Evolutionary conservation across 2,888 invertebrate species (phyloP).

Genomic region (Buathra laborator): DNA sequence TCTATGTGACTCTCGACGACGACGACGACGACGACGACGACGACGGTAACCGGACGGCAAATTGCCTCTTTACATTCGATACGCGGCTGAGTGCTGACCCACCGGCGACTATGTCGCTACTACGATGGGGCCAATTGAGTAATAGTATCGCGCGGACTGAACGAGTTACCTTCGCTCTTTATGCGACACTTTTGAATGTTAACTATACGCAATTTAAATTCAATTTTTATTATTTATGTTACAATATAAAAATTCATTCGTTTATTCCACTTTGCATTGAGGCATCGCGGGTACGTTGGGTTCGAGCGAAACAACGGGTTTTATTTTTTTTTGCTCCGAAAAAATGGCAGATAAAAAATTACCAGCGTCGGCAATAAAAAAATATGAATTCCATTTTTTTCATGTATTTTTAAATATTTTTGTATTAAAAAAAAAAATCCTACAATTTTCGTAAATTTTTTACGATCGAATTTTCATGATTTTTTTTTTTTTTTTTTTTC

Average conservation of each 20-base stretch:
- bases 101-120: conserved; percentile 57
- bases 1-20: conserved; percentile 32
- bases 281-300: too few species aligned
- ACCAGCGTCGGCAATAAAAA: too few species aligned
- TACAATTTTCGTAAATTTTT: too few species aligned
- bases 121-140: conserved; percentile 61
- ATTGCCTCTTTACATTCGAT: conserved; percentile 72
- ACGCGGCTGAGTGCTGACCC: conserved; percentile 66
- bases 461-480: too few species aligned
- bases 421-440: too few species aligned
- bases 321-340: too few species aligned
- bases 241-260: neutral
- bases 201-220: neutral
- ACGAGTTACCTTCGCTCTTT: conserved; percentile 47
- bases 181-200: neutral
- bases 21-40: conserved; percentile 44
- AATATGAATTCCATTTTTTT: too few species aligned
- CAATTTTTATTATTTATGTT: neutral
- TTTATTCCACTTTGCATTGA: neutral
- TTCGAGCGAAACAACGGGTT: too few species aligned
- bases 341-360: too few species aligned
- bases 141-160: conserved; percentile 33
- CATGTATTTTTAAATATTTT: too few species aligned
- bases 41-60: conserved; percentile 49
- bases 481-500: too few species aligned